phyloP scores from a whole-genome alignment of 2,113 vertebrate species.

The Periophthalmodon schlosseri region DNA sequence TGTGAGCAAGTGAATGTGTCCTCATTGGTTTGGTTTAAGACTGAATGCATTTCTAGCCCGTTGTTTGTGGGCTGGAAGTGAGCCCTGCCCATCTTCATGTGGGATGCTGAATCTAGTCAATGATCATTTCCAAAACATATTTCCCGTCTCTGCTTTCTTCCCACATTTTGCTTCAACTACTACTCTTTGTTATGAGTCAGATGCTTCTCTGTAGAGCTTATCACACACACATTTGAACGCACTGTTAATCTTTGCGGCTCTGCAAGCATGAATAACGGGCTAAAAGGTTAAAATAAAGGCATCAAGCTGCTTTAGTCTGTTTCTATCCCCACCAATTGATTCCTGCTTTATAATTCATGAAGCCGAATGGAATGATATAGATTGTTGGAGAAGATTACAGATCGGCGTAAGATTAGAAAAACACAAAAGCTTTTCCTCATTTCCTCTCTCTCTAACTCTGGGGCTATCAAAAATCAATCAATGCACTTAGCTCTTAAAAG shows the following conservation, averaged over 20 bases:
- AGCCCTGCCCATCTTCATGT: constrained; percentile 64
- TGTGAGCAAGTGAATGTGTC: constrained; percentile 22
- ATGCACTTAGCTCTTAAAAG: constrained; percentile 77
- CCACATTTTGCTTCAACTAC: constrained; percentile 3
- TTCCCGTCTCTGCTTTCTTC: constrained; percentile 32
- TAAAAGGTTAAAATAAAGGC: constrained; percentile 42
- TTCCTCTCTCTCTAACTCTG: constrained; percentile 50
- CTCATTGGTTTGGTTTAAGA: constrained; percentile 20
- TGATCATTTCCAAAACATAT: constrained; percentile 36
- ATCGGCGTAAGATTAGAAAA: constrained; percentile 71
- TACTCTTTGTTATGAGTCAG: constrained; percentile 35
- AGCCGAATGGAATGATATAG: constrained; percentile 63
- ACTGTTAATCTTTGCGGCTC: background rate
- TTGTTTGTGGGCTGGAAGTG: constrained; percentile 50
- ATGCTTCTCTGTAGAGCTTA: constrained; percentile 2
- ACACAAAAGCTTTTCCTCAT: constrained; percentile 66
- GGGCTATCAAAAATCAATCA: constrained; percentile 77
- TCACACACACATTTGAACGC: constrained; percentile 15
- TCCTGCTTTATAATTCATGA: constrained; percentile 71
- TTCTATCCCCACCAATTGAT: constrained; percentile 68
- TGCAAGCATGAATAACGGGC: constrained; percentile 24
- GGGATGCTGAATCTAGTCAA: constrained; percentile 51
- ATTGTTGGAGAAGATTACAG: constrained; percentile 62
- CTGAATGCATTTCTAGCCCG: constrained; percentile 21
- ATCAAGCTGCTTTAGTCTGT: constrained; percentile 58